Base-by-base conservation (phyloP, 2,797 vertebrate genomes). In the Falco columbarius region DNA sequence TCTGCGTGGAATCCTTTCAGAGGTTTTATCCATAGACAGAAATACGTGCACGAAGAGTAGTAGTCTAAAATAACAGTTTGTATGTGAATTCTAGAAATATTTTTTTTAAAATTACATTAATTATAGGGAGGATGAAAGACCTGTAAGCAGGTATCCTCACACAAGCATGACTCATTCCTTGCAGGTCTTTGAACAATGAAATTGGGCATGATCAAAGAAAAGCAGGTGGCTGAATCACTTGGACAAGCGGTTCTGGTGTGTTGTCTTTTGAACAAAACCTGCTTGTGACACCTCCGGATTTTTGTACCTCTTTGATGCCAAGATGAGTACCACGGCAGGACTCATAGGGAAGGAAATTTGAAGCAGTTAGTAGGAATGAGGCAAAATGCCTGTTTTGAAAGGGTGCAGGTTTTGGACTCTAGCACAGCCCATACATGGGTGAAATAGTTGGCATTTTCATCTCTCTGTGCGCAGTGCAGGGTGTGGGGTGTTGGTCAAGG, bases 171-270 rank as follows among this genome's bases (percentile, higher is more conserved):
- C 75, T 96, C 94, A 86, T 51, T 92, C 56, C 58, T 90, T 82
- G 40, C 63, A 89, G 84, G 81, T 67, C 91, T 93, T 93, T 95
- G 85, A 91, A 77, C 58, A 61, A 7, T 29, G 61, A 82, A 90
- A 27, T 61, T 59, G 88, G 72, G 52, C 36, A 81, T 0, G 65
- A 87, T 95, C 91, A 95, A 93, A 94, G 87, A 51, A 68, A 70
- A 92, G 46, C 74, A 74, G 75, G 87, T 88, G 85, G 54, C 79
- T 96, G 93, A 96, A 86, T 96, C 93, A 90, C 75, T 93, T 85
- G 75, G 93, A 51, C 89, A 72, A 30, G 58, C 54, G 75, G 23
- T 89, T 89, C 61, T 87, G 59, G 13, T 74, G 9, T 71, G 44
- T 29, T 84, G 67, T 63, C 49, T 80, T 92, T 82, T 77, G 79